Conservation (phyloP, 1,140 invertebrate genomes). For the Homalodisca vitripennis region DNA sequence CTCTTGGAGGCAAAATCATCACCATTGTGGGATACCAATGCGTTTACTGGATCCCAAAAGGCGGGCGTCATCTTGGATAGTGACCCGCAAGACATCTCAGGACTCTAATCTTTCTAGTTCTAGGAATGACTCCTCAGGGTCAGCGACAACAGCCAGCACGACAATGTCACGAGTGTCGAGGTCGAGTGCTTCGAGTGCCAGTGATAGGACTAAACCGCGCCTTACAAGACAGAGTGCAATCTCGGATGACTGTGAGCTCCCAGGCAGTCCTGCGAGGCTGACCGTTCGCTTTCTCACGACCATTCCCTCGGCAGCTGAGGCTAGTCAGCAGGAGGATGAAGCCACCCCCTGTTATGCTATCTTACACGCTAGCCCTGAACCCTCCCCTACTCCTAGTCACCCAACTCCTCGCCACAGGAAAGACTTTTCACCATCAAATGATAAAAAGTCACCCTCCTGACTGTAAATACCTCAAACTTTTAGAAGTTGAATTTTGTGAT, state of each 20-base stretch:
- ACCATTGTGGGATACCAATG: constrained; percentile 71
- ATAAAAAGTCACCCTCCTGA: constrained; percentile 30
- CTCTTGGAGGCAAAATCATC: constrained; percentile 73
- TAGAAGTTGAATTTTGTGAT: not conserved
- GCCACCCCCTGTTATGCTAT: constrained; percentile 39
- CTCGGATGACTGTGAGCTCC: constrained; percentile 40
- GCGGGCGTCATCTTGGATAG: constrained; percentile 79
- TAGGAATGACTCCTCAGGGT: constrained; percentile 85
- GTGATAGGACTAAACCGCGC: constrained; percentile 58
- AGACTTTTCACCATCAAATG: constrained; percentile 27
- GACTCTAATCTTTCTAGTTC: constrained; percentile 84
- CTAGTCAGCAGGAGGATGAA: constrained; percentile 70
- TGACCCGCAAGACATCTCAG: constrained; percentile 84
- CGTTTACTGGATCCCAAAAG: constrained; percentile 71
- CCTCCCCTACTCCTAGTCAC: constrained; percentile 39
- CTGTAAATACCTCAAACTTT: constrained; percentile 7
- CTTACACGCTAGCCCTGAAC: constrained; percentile 37
- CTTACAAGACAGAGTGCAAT: constrained; percentile 71
- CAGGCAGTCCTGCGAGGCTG: constrained; percentile 50
- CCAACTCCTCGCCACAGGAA: constrained; percentile 18
- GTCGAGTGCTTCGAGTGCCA: constrained; percentile 34
- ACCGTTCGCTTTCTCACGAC: constrained; percentile 65
- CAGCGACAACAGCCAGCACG: constrained; percentile 79
- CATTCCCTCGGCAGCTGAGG: constrained; percentile 68
- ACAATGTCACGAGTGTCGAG: constrained; percentile 69